Percentiles rank a stretch among this genome's conserved stretches.
Evolutionary conservation across 2,113 vertebrate genomes (phyloP).

Genomic region (Sturnira hondurensis): DNA sequence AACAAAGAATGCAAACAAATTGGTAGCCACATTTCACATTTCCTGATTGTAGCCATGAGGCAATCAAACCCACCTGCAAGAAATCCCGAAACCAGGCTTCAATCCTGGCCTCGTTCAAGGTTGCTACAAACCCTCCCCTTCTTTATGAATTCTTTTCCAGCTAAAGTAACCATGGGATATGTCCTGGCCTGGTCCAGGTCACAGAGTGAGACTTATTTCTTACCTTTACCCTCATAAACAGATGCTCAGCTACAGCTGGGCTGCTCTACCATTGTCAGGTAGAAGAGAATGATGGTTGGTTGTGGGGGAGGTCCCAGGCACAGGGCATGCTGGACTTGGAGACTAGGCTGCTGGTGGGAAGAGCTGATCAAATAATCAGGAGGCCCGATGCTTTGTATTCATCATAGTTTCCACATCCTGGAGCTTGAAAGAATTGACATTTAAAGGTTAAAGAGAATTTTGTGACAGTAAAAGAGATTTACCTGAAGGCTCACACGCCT

Average conservation of each 20-base stretch:
- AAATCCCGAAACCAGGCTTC: not conserved
- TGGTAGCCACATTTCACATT: not conserved
- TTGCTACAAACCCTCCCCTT: not conserved
- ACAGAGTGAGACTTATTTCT: not conserved
- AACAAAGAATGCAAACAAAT: conserved; percentile 36
- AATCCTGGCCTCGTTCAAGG: not conserved
- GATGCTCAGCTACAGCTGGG: not conserved
- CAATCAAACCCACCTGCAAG: conserved; percentile 36
- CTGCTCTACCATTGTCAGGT: not conserved
- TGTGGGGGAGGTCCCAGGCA: not conserved
- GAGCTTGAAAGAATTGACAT: not conserved
- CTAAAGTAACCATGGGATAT: not conserved
- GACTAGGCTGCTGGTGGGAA: not conserved
- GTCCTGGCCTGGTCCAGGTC: not conserved
- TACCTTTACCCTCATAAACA: not conserved
- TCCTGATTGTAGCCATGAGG: not conserved
- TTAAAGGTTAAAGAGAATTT: not conserved
- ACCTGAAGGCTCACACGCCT: not conserved
- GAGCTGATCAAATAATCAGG: not conserved
- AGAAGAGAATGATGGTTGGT: not conserved
- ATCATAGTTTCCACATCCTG: not conserved
- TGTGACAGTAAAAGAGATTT: not conserved
- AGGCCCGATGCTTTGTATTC: not conserved
- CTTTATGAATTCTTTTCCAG: not conserved
- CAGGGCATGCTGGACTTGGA: not conserved